phyloP scores from a whole-genome alignment of 2,113 vertebrate species.

The Ginglymostoma cirratum region DNA sequence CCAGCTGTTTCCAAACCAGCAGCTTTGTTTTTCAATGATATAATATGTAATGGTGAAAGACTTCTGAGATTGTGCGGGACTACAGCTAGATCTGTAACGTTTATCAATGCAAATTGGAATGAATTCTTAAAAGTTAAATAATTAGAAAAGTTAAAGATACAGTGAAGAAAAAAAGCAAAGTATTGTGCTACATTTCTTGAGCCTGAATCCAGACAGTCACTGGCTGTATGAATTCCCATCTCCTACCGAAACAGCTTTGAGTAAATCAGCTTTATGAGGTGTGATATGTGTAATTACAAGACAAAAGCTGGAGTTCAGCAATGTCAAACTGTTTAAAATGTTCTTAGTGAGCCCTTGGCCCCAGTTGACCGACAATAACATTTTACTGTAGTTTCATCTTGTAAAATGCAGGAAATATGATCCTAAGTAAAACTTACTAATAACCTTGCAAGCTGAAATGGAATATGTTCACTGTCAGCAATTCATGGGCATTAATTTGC shows the following conservation, averaged over 20 bases:
- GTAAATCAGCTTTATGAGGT: neutral
- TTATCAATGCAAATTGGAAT: neutral
- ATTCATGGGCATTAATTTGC: neutral
- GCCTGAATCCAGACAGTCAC: neutral
- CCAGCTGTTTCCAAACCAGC: neutral
- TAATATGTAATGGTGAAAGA: neutral
- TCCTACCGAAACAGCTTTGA: neutral
- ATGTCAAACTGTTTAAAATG: neutral
- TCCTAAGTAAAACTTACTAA: neutral
- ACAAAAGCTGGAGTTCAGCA: constrained; percentile 2
- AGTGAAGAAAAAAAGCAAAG: neutral
- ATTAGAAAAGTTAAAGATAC: neutral
- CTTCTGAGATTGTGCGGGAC: neutral
- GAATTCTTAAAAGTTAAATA: neutral
- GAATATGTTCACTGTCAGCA: neutral
- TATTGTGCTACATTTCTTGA: neutral
- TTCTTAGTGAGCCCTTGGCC: neutral
- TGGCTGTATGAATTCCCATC: neutral
- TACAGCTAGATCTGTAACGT: neutral
- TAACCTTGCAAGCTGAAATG: neutral
- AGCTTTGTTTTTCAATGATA: neutral
- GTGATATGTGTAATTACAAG: neutral
- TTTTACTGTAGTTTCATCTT: neutral
- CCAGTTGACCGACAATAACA: neutral
- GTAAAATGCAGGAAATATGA: neutral